Base-by-base conservation (phyloP, 1,140 invertebrate genomes). In the Arion vulgaris region DNA sequence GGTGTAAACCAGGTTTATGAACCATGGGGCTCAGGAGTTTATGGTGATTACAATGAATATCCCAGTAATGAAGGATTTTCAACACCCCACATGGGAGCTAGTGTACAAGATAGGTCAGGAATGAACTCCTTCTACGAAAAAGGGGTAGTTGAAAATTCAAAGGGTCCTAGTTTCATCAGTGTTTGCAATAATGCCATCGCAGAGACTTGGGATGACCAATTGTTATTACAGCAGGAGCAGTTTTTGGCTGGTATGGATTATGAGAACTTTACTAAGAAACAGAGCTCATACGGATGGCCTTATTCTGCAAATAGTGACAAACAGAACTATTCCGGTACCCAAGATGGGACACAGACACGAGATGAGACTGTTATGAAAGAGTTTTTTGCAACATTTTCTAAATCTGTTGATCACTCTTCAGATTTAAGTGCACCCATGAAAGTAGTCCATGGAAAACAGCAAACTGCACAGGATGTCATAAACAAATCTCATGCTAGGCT, bases 201-300 rank as follows among this genome's bases (percentile, higher is more conserved):
- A 34, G 39, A 26, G 11, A 15, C 45, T 49, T 81, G 80, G 80
- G 71, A 73, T 81, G 80, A 81, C 38, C 80, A 81, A 13, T 81
- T 62, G 32, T 49, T 81, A 23, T 5, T 51, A 36, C 28, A 57
- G 39, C 80, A 81, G 15, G 80, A 81, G 36, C 11, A 74, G 41
- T 81, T 81, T 74, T 32, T 81, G 41, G 80, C 80, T 57, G 34
- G 32, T 23, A 80, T 80, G 68, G 38, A 45, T 41, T 26, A 80
- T 9, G 45, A 19, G 26, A 11, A 45, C 28, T 34, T 41, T 32
- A 2, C 36, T n/a, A 34, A 4, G n/a, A 28, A 66, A 7, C 53
- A 57, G 7, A 2, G 23, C 53, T n/a, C 53, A 19, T 39, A 23
- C 5, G 36, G 9, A 9, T 1, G 13, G 41, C 23, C 38, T 72